These are phyloP conservation scores for Amniataba percoides DNA, from an alignment of 2,797 vertebrate species.

Conservation along the genomic window DNA sequence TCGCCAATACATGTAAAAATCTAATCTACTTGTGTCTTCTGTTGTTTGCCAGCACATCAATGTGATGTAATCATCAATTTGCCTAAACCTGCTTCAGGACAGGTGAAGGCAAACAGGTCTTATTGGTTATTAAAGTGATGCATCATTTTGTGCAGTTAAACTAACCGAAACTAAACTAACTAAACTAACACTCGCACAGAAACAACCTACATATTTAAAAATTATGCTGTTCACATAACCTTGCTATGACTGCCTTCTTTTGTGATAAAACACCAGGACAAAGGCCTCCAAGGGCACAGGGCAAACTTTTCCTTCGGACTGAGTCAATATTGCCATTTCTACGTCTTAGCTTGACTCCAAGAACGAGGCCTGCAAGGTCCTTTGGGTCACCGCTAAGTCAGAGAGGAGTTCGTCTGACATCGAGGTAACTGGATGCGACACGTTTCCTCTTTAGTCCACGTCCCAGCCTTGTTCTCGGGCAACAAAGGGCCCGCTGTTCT, in stretches of 20 bases:
- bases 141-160: background rate
- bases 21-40: no score
- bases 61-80: background rate
- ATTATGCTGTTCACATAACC: background rate
- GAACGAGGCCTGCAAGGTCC: background rate
- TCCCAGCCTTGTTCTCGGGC: conserved; percentile 22
- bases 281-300: background rate
- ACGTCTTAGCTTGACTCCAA: background rate
- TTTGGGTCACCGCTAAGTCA: conserved; percentile 3
- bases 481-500: conserved; percentile 81
- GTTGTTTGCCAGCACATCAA: background rate
- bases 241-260: background rate
- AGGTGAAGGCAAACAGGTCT: background rate
- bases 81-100: background rate
- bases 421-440: conserved; percentile 39
- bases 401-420: conserved; percentile 19
- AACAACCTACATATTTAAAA: background rate
- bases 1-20: background rate
- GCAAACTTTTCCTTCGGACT: background rate
- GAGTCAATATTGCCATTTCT: conserved; percentile 28
- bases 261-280: conserved; percentile 6
- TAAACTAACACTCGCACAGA: no score
- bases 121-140: background rate
- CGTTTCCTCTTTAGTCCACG: conserved; percentile 41
- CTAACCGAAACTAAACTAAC: background rate